Percentiles rank a stretch among this genome's conserved stretches.
Evolutionary conservation across 2,888 invertebrate species (phyloP).

Genomic region (Drosophila suboccidentalis): DNA sequence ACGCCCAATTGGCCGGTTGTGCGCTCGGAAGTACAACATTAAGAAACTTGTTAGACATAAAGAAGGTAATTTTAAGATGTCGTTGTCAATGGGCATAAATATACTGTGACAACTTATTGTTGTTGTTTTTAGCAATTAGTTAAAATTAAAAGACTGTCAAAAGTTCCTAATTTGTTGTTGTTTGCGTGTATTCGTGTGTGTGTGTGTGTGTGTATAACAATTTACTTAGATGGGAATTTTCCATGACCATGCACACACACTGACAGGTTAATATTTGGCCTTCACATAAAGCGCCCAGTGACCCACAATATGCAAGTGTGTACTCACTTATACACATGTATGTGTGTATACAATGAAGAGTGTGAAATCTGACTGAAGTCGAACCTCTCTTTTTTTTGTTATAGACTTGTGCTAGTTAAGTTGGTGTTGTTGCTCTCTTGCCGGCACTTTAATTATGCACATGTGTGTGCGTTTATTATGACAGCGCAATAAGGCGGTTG

Average conservation of each 20-base stretch:
- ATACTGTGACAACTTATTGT: constrained; percentile 18
- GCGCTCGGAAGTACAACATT: not conserved
- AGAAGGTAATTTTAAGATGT: constrained; percentile 38
- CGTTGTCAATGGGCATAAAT: constrained; percentile 9
- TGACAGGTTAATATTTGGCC: constrained; percentile 33
- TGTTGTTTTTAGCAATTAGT: not conserved
- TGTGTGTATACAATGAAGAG: constrained; percentile 13
- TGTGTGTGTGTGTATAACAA: constrained; percentile 27
- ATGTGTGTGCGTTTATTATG: constrained; percentile 12
- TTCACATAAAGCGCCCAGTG: constrained; percentile 47
- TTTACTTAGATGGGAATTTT: constrained; percentile 47
- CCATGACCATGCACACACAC: constrained; percentile 43
- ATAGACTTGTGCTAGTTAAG: not conserved
- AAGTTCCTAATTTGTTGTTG: constrained; percentile 27
- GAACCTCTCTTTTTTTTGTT: constrained; percentile 5
- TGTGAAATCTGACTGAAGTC: constrained; percentile 10
- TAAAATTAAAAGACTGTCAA: constrained; percentile 4
- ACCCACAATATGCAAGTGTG: constrained; percentile 42
- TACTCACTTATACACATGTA: constrained; percentile 2
- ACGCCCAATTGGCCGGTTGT: constrained; percentile 45
- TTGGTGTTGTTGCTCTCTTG: constrained; percentile 24
- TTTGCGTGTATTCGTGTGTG: constrained; percentile 5
- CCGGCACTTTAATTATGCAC: constrained; percentile 49
- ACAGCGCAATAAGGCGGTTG: constrained; percentile 22
- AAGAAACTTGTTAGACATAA: constrained; percentile 8